Evolutionary conservation across 2,888 invertebrate species (phyloP), one percentile per base, ranked within the genome.

Genomic region (Camponotus fellah): DNA sequence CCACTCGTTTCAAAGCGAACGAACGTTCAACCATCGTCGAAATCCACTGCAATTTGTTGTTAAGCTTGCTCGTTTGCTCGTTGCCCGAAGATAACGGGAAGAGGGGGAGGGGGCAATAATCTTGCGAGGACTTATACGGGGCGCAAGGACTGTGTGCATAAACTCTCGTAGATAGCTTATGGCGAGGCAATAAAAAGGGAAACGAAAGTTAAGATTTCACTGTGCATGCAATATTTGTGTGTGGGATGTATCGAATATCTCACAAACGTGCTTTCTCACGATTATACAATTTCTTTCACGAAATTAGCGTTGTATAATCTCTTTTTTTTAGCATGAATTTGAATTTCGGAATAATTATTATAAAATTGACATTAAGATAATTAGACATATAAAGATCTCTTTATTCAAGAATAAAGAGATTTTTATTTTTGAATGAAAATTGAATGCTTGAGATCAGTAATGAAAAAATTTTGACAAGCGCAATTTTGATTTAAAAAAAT

Each of bases 161-260:
- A 77, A 66, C 56, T 77, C 66, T 40, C n/a, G 53, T 37, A 56
- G 66, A 77, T 77, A 77, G 76, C 66, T 77, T 77, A 77, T 77
- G 26, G 56, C 56, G 32, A 56, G n/a, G 76, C 40, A 66, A 77
- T 77, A 66, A 77, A 77, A 77, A 77, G 53, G 53, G 65, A n/a
- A 46, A 77, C 66, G 40, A 77, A 77, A 77, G 66, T 77, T 77
- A 77, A 65, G 76, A 77, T 77, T 77, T 77, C 26, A 26, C 53
- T 66, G 37, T 49, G 17, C 17, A 21, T 5, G 26, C 26, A 26
- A 26, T 26, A 26, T 26, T 26, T 26, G 17, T 43, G 12, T 43
- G 53, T 56, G 10, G 53, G 37, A 66, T 37, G 40, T 66, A 76
- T 76, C 65, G 53, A 65, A 76, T 76, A 53, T 76, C 40, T 26